Percentiles rank a stretch among this genome's conserved stretches.
phyloP scores from a whole-genome alignment of 2,797 vertebrate species.

The Lates japonicus region DNA sequence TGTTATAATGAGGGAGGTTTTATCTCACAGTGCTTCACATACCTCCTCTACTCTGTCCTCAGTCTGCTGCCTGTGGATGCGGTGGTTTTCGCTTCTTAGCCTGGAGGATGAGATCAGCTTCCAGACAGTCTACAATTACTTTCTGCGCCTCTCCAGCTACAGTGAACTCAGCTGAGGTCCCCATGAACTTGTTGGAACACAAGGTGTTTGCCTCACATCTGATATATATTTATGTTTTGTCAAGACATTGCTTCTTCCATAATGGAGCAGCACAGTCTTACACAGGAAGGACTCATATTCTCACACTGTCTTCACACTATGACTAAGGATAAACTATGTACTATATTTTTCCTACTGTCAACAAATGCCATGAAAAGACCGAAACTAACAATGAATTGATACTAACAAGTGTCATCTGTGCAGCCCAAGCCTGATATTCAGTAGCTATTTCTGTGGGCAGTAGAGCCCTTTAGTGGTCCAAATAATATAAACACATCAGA shows the following conservation, averaged over 20 bases:
- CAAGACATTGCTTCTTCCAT: slow-evolving; percentile 33
- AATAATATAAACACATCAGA: background rate
- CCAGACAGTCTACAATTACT: slow-evolving; percentile 99
- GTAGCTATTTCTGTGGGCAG: background rate
- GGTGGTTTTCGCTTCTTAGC: slow-evolving; percentile 98
- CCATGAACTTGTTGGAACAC: slow-evolving; percentile 98
- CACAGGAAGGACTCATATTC: background rate
- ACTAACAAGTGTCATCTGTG: background rate
- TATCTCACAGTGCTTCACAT: slow-evolving; percentile 11
- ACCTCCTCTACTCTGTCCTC: slow-evolving; percentile 61
- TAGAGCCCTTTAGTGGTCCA: background rate
- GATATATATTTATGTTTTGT: slow-evolving; percentile 61
- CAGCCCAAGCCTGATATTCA: background rate
- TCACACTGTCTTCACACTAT: background rate
- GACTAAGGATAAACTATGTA: background rate
- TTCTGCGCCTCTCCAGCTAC: slow-evolving; percentile 96
- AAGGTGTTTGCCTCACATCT: slow-evolving; percentile 86
- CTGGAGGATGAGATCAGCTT: slow-evolving; percentile 99
- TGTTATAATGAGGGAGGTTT: slow-evolving; percentile 7
- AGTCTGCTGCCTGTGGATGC: slow-evolving; percentile 99
- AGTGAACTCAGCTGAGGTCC: slow-evolving; percentile 97
- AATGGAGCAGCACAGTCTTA: background rate
- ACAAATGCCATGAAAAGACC: background rate
- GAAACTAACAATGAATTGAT: background rate
- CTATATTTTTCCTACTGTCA: background rate